Evolutionary conservation across 2,797 vertebrate genomes (phyloP), one percentile per base, ranked within the genome.

Genomic region (Notamacropus eugenii): DNA sequence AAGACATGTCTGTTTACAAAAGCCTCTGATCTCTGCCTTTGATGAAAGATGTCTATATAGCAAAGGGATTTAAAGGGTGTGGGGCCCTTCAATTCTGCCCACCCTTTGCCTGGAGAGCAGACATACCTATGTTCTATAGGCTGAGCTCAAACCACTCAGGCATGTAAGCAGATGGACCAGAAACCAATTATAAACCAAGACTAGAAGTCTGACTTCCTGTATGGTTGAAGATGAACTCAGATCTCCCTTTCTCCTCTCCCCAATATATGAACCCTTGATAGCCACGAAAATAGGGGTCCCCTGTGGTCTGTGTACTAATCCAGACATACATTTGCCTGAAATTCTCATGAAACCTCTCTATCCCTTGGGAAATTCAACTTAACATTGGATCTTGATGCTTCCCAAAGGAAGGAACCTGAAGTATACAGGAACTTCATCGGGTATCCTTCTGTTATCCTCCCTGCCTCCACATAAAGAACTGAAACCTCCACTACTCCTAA

Each of bases 11-110:
- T 96, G 82, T 97, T 95, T 91, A 94, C 50, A 96, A 93, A 90
- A 90, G 22, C 52, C 0, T 1, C 46, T 11, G 5, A 10, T 92
- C 92, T 95, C 67, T 50, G 93, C 29, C 94, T 92, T 40, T 5
- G n/a, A 95, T 94, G 96, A 96, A 96, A 97, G 97, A 95, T 93
- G 92, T 59, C 74, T 90, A 57, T 46, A 24, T 54, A 90, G 55
- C 90, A 52, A 92, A 74, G 74, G 82, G 54, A 62, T 24, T 57
- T 54, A 87, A 91, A 94, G 40, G 91, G 46, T 92, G 31, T 46
- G 74, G n/a, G 22, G 74, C 40, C 40, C 40, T 59, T 31, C 22
- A 4, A 2, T 46, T 10, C 14, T 46, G 50, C 27, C 67, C 2
- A 50, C 29, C 3, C 54, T 96, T 54, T 91, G 74, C 74, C 52